Conservation (phyloP, 2,797 vertebrate genomes). For the Hafferia zeledoni region DNA sequence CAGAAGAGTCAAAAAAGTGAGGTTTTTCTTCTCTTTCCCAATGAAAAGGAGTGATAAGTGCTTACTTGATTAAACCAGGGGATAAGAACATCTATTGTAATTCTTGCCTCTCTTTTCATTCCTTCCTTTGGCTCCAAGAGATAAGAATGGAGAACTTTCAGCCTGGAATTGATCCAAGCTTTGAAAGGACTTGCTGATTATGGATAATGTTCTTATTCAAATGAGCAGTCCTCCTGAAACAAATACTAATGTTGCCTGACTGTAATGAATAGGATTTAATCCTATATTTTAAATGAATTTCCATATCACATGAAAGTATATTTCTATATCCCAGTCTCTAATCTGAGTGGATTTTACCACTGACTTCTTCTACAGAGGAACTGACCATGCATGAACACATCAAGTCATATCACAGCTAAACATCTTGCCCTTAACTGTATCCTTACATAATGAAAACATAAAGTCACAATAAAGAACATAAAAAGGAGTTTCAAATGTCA, state of each 20-base stretch:
- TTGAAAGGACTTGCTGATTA: conserved; percentile 23
- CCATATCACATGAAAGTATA: not conserved
- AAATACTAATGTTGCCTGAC: not conserved
- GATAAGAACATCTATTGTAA: conserved; percentile 10
- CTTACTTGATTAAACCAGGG: not conserved
- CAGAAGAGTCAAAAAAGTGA: not conserved
- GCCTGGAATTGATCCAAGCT: not conserved
- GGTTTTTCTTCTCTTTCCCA: not conserved
- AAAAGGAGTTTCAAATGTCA: not conserved
- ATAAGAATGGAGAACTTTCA: conserved; percentile 8
- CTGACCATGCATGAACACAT: not conserved
- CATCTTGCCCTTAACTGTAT: not conserved
- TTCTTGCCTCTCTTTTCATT: not conserved
- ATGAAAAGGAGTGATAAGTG: not conserved
- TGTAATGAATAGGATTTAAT: not conserved
- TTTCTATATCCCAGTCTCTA: not conserved
- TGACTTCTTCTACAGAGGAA: not conserved
- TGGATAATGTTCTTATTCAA: not conserved
- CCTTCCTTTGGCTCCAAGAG: not conserved
- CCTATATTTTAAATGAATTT: not conserved
- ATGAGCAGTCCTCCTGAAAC: not conserved
- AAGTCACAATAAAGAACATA: not conserved
- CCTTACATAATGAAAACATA: not conserved
- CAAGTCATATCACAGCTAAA: not conserved
- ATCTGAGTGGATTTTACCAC: not conserved